Conservation (phyloP, 2,797 vertebrate species). For the Gallirallus australis region DNA sequence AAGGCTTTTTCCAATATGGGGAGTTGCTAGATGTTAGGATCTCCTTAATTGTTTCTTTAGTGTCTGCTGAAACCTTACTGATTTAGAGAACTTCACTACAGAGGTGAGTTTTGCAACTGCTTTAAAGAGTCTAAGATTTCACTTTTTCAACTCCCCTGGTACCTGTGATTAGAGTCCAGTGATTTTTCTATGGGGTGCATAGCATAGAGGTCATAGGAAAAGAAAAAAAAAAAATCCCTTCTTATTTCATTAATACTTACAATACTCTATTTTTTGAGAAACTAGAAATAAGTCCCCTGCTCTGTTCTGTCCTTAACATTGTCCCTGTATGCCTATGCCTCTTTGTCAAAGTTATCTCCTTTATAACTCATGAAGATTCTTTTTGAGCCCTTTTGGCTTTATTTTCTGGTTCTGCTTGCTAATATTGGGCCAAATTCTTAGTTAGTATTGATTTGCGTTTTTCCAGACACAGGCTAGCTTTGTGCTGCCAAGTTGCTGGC, state of each 20-base stretch:
- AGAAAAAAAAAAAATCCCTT: background rate
- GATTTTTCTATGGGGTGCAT: rapidly evolving
- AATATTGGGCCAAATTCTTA: background rate
- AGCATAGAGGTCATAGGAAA: background rate
- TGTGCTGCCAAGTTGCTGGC: background rate
- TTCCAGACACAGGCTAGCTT: background rate
- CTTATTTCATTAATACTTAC: background rate
- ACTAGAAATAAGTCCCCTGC: background rate
- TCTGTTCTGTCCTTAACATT: background rate
- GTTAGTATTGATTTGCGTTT: background rate
- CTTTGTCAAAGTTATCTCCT: background rate
- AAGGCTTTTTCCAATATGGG: background rate
- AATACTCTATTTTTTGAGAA: background rate
- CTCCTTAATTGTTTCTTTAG: background rate
- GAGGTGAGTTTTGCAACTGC: background rate
- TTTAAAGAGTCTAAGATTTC: background rate
- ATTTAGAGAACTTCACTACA: background rate
- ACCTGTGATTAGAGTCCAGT: background rate
- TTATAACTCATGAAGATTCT: background rate
- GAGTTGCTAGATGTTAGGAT: no score
- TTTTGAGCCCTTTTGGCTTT: background rate
- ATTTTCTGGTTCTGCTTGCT: background rate
- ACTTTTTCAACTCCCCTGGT: background rate
- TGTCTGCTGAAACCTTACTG: background rate
- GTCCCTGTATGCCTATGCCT: background rate